A percentile compares a stretch with the other conserved stretches of the same genome.
Evolutionary conservation across 37 sponge, comb jelly and placozoan species (phyloP).

Genomic region (Oscarella lobularis): DNA sequence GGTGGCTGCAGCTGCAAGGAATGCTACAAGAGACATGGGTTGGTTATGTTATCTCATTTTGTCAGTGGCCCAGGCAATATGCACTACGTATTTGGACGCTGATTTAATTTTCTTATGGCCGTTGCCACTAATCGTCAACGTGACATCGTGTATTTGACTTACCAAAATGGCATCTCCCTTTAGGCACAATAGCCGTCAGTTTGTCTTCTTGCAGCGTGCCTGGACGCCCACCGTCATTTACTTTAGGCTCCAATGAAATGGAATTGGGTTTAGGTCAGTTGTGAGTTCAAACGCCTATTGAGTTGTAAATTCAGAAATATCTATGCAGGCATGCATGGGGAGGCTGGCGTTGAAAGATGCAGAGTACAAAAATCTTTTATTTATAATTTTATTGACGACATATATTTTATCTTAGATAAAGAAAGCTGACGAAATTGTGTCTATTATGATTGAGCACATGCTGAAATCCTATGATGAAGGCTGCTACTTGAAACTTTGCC

Average conservation of each 20-base stretch:
- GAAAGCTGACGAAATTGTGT: conserved; percentile 43
- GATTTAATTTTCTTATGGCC: neutral
- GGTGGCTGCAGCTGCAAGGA: conserved; percentile 32
- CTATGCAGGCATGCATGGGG: conserved; percentile 83
- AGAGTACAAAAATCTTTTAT: conserved; percentile 15
- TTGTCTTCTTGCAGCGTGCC: conserved; percentile 83
- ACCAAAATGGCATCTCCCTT: neutral
- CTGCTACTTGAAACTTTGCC: conserved; percentile 12
- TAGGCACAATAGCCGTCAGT: conserved; percentile 82
- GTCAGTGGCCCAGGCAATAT: too few species aligned
- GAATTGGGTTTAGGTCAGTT: conserved; percentile 71
- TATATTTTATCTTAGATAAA: conserved; percentile 21
- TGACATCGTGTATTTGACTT: too few species aligned
- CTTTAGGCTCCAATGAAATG: conserved; percentile 60
- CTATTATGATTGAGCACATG: conserved; percentile 46
- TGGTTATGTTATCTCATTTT: too few species aligned
- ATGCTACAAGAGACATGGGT: conserved; percentile 1
- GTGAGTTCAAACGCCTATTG: neutral
- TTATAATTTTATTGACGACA: neutral
- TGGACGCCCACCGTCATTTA: conserved; percentile 65
- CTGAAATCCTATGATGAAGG: conserved; percentile 33
- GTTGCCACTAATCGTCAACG: neutral
- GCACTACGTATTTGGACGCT: neutral
- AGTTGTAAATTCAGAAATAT: neutral
- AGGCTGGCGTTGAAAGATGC: conserved; percentile 69